These are phyloP conservation scores for Baccha elongata DNA, from an alignment of 2,888 invertebrate genomes.

Conservation along the genomic window DNA sequence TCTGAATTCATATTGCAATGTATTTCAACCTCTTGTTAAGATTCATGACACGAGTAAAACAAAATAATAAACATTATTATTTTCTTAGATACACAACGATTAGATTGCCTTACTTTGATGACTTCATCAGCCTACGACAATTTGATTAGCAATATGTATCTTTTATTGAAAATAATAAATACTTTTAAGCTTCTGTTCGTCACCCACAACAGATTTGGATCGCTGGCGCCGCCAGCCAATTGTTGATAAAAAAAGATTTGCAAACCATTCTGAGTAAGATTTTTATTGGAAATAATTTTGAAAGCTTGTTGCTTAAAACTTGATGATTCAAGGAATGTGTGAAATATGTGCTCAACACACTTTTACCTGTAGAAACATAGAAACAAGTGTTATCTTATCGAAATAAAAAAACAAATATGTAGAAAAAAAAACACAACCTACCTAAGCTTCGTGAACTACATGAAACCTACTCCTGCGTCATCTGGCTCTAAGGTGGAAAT, in stretches of 20 bases:
- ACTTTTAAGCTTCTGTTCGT: slow-evolving; percentile 4
- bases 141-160: slow-evolving; percentile 26
- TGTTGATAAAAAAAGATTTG: not conserved
- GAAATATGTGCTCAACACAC: slow-evolving; percentile 14
- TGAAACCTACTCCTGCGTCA: slow-evolving; percentile 20
- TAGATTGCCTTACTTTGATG: slow-evolving; percentile 31
- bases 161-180: not conserved
- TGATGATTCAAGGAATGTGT: slow-evolving; percentile 1
- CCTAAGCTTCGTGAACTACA: slow-evolving; percentile 23
- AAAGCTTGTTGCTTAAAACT: slow-evolving; percentile 1
- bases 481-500: slow-evolving; percentile 32
- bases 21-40: not conserved
- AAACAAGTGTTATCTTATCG: slow-evolving; percentile 34
- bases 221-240: slow-evolving; percentile 27
- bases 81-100: slow-evolving; percentile 19
- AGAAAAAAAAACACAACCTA: slow-evolving; percentile 1
- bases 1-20: slow-evolving; percentile 16
- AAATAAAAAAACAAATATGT: not conserved
- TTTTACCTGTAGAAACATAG: slow-evolving; percentile 16
- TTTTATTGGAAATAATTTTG: not conserved
- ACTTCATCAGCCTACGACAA: slow-evolving; percentile 18
- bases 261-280: not conserved
- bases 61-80: not conserved
- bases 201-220: slow-evolving; percentile 8
- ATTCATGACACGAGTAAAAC: not conserved